These are phyloP conservation scores for Corythoichthys intestinalis DNA, from an alignment of 2,113 vertebrate species.

Conservation along the genomic window DNA sequence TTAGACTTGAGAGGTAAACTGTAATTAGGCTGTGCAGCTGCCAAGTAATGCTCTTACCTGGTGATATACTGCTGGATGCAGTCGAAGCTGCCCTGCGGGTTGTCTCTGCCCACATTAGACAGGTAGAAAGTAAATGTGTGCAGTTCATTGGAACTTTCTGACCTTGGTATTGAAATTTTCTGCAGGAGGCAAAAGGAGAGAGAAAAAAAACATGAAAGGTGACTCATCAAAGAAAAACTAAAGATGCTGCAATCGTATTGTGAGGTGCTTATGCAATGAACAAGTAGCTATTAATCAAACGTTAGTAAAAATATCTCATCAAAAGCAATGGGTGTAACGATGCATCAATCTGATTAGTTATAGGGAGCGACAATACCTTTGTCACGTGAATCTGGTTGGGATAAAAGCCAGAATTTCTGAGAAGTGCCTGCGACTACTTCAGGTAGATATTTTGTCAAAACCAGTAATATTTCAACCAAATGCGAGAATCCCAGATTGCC, in stretches of 20 bases:
- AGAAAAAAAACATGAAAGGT: background rate
- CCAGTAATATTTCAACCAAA: too few relatives aligned
- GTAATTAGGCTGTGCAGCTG: background rate
- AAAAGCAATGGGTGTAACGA: too few relatives aligned
- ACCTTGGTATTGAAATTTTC: constrained; percentile 88
- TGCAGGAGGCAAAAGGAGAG: constrained; percentile 56
- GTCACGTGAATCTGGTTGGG: too few relatives aligned
- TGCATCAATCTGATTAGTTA: too few relatives aligned
- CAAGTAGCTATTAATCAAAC: too few relatives aligned
- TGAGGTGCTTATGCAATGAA: background rate
- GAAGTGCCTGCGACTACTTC: too few relatives aligned
- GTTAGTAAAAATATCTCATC: too few relatives aligned
- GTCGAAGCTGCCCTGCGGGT: constrained; percentile 94
- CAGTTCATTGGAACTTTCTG: constrained; percentile 75
- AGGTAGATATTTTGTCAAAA: too few relatives aligned
- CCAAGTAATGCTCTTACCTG: constrained; percentile 73
- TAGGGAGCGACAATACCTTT: too few relatives aligned
- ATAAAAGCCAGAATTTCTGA: too few relatives aligned
- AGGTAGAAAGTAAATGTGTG: constrained; percentile 90
- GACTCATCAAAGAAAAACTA: background rate
- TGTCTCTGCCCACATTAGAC: constrained; percentile 92
- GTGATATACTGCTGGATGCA: constrained; percentile 94
- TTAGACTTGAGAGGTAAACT: background rate
- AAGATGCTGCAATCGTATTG: background rate
- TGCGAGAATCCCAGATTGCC: too few relatives aligned